A percentile compares a stretch with the other conserved stretches of the same genome.
Conservation (phyloP, 2,113 vertebrate genomes). For the Corythoichthys haematopterus region DNA sequence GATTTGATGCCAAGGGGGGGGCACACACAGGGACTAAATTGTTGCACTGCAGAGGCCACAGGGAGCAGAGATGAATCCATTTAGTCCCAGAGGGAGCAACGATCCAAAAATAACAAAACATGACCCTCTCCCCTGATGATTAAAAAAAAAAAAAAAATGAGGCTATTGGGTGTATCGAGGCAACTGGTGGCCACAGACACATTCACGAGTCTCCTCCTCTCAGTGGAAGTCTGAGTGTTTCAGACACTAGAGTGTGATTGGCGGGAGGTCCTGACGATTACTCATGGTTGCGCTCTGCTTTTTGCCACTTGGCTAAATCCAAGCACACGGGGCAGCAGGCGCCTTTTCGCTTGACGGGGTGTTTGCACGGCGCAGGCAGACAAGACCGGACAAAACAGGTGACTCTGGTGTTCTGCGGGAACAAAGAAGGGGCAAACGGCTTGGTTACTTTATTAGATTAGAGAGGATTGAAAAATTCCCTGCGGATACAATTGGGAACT, state of each 20-base stretch:
- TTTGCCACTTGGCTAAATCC: conserved; percentile 21
- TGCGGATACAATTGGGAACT: not conserved
- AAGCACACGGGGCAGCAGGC: conserved; percentile 84
- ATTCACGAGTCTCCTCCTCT: conserved; percentile 51
- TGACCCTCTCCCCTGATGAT: conserved; percentile 23
- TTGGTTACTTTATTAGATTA: conserved; percentile 13
- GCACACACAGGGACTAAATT: conserved; percentile 29
- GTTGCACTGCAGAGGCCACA: conserved; percentile 33
- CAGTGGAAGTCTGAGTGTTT: conserved; percentile 37
- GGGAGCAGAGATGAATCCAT: conserved; percentile 43
- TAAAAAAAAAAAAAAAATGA: conserved; percentile 21
- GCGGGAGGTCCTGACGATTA: conserved; percentile 58
- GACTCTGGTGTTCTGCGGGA: conserved; percentile 80
- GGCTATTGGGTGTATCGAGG: conserved; percentile 48
- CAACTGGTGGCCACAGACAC: conserved; percentile 28
- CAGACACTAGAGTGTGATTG: conserved; percentile 29
- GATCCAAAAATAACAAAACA: conserved; percentile 20
- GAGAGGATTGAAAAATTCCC: conserved; percentile 7
- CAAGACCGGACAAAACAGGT: conserved; percentile 92
- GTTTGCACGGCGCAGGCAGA: conserved; percentile 66
- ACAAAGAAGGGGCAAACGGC: not conserved
- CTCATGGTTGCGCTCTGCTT: conserved; percentile 20
- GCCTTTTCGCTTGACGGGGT: conserved; percentile 76
- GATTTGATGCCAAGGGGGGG: conserved; percentile 23
- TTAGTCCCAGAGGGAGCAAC: conserved; percentile 43